Percentiles rank a stretch among this genome's conserved stretches.
Conservation (phyloP, 2,113 vertebrate species). For the Thamnophis sirtalis region DNA sequence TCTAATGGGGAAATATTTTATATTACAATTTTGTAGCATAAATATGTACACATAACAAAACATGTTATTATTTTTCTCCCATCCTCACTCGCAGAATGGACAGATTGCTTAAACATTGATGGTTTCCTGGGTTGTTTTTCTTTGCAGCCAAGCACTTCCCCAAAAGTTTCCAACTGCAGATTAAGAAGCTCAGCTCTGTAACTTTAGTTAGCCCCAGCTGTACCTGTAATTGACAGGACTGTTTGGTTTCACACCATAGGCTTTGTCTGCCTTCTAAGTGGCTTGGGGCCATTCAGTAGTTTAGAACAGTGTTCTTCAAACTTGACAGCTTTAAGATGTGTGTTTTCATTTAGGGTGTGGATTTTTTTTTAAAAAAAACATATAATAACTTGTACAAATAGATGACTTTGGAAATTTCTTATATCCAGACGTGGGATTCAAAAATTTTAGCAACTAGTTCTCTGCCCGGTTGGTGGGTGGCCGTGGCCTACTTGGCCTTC, state of each 20-base stretch:
- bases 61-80: neutral
- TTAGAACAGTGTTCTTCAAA: too few relatives aligned
- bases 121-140: neutral
- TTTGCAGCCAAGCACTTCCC: neutral
- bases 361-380: too few relatives aligned
- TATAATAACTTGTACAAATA: too few relatives aligned
- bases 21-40: neutral
- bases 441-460: too few relatives aligned
- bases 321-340: too few relatives aligned
- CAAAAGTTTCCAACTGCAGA: neutral
- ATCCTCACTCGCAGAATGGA: neutral
- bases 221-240: neutral
- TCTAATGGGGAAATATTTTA: neutral
- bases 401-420: too few relatives aligned
- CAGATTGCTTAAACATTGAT: neutral
- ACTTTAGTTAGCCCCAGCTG: neutral
- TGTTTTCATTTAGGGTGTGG: too few relatives aligned
- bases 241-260: neutral
- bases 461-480: too few relatives aligned
- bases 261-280: neutral
- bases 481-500: too few relatives aligned
- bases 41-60: neutral
- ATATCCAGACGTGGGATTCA: too few relatives aligned
- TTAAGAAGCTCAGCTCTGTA: neutral
- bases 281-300: neutral